These are phyloP conservation scores for Characodon lateralis DNA, from an alignment of 2,797 vertebrate genomes.

Conservation along the genomic window DNA sequence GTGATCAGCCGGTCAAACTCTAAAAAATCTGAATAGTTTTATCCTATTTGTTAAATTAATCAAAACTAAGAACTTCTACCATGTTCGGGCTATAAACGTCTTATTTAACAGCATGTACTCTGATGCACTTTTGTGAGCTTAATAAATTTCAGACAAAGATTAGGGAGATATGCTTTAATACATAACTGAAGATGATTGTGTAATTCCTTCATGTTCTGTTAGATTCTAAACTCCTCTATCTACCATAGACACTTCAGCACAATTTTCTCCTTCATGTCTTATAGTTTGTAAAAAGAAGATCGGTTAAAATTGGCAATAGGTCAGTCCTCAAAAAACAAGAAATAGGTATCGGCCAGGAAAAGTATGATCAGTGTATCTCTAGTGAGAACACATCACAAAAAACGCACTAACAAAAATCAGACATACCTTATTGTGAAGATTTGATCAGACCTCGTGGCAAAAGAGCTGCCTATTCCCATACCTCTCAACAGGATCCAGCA, in stretches of 20 bases:
- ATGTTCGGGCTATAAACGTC: background rate
- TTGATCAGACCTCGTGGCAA: constrained; percentile 86
- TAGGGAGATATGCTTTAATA: background rate
- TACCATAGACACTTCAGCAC: background rate
- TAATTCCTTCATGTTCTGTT: background rate
- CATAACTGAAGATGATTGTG: background rate
- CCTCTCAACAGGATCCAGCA: constrained; percentile 53
- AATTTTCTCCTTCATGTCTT: background rate
- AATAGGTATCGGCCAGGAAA: no score
- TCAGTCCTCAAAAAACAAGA: background rate
- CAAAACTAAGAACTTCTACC: background rate
- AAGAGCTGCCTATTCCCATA: constrained; percentile 91
- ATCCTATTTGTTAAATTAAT: background rate
- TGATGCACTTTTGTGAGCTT: background rate
- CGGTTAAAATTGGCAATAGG: background rate
- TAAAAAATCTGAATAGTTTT: background rate
- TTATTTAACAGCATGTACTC: background rate
- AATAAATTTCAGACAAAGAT: background rate
- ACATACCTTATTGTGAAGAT: constrained; percentile 89
- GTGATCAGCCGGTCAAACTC: background rate
- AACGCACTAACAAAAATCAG: background rate
- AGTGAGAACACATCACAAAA: constrained; percentile 6
- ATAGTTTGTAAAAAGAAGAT: background rate
- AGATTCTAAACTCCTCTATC: background rate
- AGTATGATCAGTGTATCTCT: background rate